phyloP scores from a whole-genome alignment of 2,113 vertebrate genomes.

The Daphoenositta chrysoptera region DNA sequence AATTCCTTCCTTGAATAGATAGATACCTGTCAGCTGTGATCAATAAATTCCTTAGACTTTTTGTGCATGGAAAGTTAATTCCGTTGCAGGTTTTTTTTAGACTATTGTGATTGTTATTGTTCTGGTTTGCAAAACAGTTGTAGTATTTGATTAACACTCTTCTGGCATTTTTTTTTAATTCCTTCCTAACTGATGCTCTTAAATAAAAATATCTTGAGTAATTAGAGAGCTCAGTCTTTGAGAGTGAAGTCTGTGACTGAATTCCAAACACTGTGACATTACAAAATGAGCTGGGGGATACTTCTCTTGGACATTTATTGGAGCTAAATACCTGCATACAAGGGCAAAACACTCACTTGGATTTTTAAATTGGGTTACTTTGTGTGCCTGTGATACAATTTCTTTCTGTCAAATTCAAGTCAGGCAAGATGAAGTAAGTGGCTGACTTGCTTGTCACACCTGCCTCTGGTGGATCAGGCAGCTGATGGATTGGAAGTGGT shows the following conservation, averaged over 20 bases:
- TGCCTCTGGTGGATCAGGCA: not conserved
- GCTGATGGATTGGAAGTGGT: not conserved
- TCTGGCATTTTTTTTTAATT: not conserved
- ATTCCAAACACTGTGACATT: not conserved
- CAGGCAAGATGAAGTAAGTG: not conserved
- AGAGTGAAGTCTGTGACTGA: not conserved
- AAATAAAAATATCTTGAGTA: not conserved
- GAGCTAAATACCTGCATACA: not conserved
- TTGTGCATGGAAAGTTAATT: not conserved
- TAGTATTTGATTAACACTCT: not conserved
- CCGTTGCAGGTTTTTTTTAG: not conserved
- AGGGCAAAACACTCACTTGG: not conserved
- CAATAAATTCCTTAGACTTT: not conserved
- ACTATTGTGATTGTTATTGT: not conserved
- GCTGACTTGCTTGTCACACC: not conserved
- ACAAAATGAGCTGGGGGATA: accelerated
- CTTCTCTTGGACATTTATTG: not conserved
- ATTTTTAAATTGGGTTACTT: not conserved
- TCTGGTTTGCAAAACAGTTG: not conserved
- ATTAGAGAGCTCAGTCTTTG: not conserved
- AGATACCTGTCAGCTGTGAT: not conserved
- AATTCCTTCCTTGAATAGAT: not conserved
- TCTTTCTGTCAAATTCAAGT: not conserved
- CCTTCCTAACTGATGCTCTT: not conserved
- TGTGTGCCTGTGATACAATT: not conserved